Base-by-base conservation (phyloP, 1,140 invertebrate species). In the Triops longicaudatus region DNA sequence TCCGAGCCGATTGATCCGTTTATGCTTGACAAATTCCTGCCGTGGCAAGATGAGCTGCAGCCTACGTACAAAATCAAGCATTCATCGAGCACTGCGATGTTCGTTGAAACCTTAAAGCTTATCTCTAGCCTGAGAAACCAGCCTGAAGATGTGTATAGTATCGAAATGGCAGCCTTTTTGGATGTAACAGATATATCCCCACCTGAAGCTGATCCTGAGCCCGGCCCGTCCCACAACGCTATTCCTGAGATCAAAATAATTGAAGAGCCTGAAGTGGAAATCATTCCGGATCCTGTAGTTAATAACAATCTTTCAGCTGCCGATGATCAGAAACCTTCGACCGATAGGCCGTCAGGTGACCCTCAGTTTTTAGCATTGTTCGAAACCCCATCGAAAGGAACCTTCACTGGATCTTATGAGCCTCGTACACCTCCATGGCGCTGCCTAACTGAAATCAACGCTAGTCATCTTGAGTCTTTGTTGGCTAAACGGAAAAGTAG, bases 31-130 rank as follows among this genome's bases (percentile, higher is more conserved):
- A 73, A 44, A 26, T 77, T 42, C n/a, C 43, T 41, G 26, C 76
- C 43, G 14, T 77, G 76, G 76, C 76, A 77, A 31, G n/a, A 42
- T 31, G 27, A 31, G 12, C 76, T 77, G 12, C 76, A 77, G 72
- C 73, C 76, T 7, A 42, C n/a, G 6, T 17, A 28, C 11, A 73
- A 26, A 27, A 26, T 75, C 6, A 72, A 71, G 14, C 76, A 77
- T 41, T 77, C 76, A 27, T 73, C 76, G 10, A 26, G 26, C 7
- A 43, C 71, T 17, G 73, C 27, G 44, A 28, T 26, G 22, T 73
- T 73, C 26, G 71, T 73, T 37, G 72, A 77, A 27, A 50, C 72
- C 27, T 26, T 77, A 17, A 73, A 73, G 28, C 28, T 73, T 37
- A 77, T 73, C 41, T 41, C 50, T 22, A 63, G 50, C 14, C 50